A percentile compares a stretch with the other conserved stretches of the same genome.
phyloP scores from a whole-genome alignment of 2,797 vertebrate species.

The Rhinogobio ventralis region DNA sequence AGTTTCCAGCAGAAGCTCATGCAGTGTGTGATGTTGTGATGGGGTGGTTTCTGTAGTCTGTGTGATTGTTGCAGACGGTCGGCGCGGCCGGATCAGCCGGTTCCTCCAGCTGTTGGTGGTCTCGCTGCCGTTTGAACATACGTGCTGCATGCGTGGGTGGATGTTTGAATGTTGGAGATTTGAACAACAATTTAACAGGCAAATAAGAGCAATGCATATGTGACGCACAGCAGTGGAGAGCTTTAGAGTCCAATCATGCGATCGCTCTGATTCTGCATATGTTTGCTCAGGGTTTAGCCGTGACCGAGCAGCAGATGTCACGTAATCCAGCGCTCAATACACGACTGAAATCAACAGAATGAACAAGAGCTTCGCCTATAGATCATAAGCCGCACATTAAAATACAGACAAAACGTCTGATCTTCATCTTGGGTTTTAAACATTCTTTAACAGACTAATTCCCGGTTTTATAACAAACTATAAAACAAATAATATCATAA shows the following conservation, averaged over 20 bases:
- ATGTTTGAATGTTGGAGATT: constrained; percentile 28
- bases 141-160: background rate
- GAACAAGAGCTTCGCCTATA: too few relatives aligned
- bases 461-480: too few relatives aligned
- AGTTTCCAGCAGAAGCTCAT: too few relatives aligned
- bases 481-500: too few relatives aligned
- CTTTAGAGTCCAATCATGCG: constrained; percentile 4
- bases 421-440: too few relatives aligned
- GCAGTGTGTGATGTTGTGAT: too few relatives aligned
- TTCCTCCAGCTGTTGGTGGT: too few relatives aligned
- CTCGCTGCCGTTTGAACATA: background rate
- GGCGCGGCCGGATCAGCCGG: too few relatives aligned
- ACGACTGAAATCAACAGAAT: background rate
- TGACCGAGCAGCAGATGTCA: constrained; percentile 4
- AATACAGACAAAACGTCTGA: too few relatives aligned
- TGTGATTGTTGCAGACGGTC: too few relatives aligned
- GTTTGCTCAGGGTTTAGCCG: constrained; percentile 35
- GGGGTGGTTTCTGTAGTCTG: too few relatives aligned
- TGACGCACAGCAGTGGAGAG: background rate
- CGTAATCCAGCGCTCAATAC: background rate
- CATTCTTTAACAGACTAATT: background rate
- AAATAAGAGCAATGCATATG: background rate
- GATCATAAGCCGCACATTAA: too few relatives aligned
- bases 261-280: constrained; percentile 27
- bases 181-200: constrained; percentile 32